Evolutionary conservation across 2,113 vertebrate genomes (phyloP).

Genomic region (Oryctolagus cuniculus): mOryCun1.1 NC_091436.1:96203501-96204000

Average conservation of each 20-base stretch:
- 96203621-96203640: background rate
- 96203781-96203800: background rate
- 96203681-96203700: background rate
- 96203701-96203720: background rate
- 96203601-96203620: background rate
- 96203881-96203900: no score
- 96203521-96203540: background rate
- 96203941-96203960: background rate
- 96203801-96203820: background rate
- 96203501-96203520: background rate
- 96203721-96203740: background rate
- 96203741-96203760: background rate
- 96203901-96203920: background rate
- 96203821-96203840: background rate
- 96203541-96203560: rapidly evolving
- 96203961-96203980: background rate
- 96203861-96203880: background rate
- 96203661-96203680: background rate
- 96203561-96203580: rapidly evolving
- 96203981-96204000: background rate
- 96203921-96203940: background rate
- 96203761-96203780: background rate
- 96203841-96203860: background rate
- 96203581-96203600: background rate
- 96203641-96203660: background rate